Percentiles rank a stretch among this genome's conserved stretches.
phyloP scores from a whole-genome alignment of 1,140 invertebrate species.

The Nautilus pompilius region DNA sequence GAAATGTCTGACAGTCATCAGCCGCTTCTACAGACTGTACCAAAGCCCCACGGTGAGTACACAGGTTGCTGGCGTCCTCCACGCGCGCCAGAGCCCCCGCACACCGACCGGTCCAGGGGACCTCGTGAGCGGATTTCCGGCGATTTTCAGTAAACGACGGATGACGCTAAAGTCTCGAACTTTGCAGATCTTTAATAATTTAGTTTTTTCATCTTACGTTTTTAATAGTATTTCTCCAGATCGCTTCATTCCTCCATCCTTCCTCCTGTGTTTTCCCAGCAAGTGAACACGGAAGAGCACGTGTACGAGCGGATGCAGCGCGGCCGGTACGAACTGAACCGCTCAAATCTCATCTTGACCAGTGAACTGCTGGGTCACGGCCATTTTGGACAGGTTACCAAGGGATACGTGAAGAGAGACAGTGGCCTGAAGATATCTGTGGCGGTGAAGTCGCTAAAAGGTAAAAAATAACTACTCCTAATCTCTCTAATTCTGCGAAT shows the following conservation, averaged over 20 bases:
- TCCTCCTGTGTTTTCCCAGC: no score
- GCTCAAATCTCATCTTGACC: slow-evolving; percentile 36
- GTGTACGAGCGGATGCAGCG: slow-evolving; percentile 41
- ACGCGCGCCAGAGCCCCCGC: no score
- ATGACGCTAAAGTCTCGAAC: no score
- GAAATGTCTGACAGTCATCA: slow-evolving; percentile 13
- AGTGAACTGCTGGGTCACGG: slow-evolving; percentile 43
- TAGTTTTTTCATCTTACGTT: no score
- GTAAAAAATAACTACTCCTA: slow-evolving; percentile 18
- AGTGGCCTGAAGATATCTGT: slow-evolving; percentile 39
- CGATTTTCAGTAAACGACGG: no score
- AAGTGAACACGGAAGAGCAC: slow-evolving; percentile 15
- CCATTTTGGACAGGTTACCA: slow-evolving; percentile 47
- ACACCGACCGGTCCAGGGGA: no score
- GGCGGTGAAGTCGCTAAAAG: slow-evolving; percentile 46
- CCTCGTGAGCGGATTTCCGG: no score
- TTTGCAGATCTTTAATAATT: no score
- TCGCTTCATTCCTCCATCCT: no score
- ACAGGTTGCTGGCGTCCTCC: no score
- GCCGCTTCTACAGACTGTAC: slow-evolving; percentile 27
- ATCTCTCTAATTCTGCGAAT: no score
- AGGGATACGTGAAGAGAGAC: slow-evolving; percentile 40
- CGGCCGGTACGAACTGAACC: slow-evolving; percentile 40
- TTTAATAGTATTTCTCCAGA: no score
- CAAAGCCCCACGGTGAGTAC: slow-evolving; percentile 25